These are phyloP conservation scores for Phocides pigmalion DNA, from an alignment of 1,140 invertebrate species.

Conservation along the genomic window DNA sequence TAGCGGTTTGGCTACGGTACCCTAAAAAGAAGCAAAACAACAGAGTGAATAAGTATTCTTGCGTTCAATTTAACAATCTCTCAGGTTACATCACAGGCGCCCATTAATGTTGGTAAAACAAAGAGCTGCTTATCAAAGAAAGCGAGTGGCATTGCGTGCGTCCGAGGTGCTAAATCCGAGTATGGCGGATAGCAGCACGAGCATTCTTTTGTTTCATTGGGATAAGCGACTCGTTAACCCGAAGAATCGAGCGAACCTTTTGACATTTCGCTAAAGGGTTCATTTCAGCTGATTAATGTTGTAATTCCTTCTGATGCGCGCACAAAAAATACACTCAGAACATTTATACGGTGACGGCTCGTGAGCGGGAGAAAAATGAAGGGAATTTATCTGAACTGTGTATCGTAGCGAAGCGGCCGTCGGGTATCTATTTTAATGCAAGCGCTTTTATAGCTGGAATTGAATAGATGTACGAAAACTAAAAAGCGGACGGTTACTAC, in stretches of 20 bases:
- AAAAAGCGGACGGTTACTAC: slow-evolving; percentile 27
- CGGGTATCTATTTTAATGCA: slow-evolving; percentile 63
- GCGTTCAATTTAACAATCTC: slow-evolving; percentile 65
- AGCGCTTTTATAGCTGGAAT: slow-evolving; percentile 40
- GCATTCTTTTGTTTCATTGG: slow-evolving; percentile 72
- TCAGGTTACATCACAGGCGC: slow-evolving; percentile 55
- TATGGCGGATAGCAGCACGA: slow-evolving; percentile 54
- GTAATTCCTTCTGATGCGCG: slow-evolving; percentile 69
- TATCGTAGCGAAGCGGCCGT: slow-evolving; percentile 53
- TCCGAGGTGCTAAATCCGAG: slow-evolving; percentile 53
- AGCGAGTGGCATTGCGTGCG: slow-evolving; percentile 51
- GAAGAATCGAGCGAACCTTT: slow-evolving; percentile 71
- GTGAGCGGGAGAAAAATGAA: slow-evolving; percentile 70
- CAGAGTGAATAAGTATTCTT: slow-evolving; percentile 54
- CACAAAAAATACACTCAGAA: slow-evolving; percentile 69
- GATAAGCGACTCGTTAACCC: slow-evolving; percentile 61
- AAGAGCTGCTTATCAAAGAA: slow-evolving; percentile 73
- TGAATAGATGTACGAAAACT: slow-evolving; percentile 38
- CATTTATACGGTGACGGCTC: slow-evolving; percentile 71
- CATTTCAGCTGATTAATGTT: slow-evolving; percentile 76
- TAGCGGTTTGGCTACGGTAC: too few relatives aligned
- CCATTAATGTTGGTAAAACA: slow-evolving; percentile 72
- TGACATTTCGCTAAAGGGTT: slow-evolving; percentile 81
- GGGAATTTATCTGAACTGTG: slow-evolving; percentile 70
- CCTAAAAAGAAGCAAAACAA: slow-evolving; percentile 48